Evolutionary conservation across 2,888 invertebrate species (phyloP), one percentile per base, ranked within the genome.

Genomic region (Branchellion lobata): DNA sequence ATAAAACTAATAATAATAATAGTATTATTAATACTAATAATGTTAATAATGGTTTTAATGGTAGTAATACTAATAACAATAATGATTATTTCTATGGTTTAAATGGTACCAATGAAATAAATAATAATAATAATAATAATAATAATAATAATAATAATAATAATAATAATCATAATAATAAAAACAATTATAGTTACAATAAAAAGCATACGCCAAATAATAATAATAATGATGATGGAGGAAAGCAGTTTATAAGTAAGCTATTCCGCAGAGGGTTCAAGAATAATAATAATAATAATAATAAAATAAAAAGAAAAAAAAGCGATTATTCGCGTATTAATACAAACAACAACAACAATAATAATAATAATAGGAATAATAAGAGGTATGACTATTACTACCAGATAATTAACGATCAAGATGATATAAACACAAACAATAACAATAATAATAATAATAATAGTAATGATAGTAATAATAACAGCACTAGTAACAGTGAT

Each of bases 161-260:
- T 33, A 29, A 34, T 3, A 72, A 34, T 72, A 72, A 34, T 33
- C n/a, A n/a, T 33, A 72, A 34, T 3, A 72, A 34, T 72, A 72
- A 34, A 2, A 72, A 34, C 33, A 72, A 34, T 33, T 34, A 21
- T 34, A 73, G 21, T 21, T 34, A 21, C 21, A 73, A 21, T 21
- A 73, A 3, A 14, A 73, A 5, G 1, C 31, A 21, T 21, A 73
- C 3, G 8, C 24, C 27, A 14, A n/a, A 29, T 68, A 68, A 11
- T 14, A 68, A 29, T 14, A 68, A n/a, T 68, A n/a, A 29, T 68
- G n/a, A 29, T 68, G 8, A 29, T 68, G 29, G 11, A 27, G n/a
- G n/a, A 14, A 68, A 29, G 5, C 5, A 29, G 5, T 14, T 11
- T 14, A 68, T 11, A 27, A 68, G n/a, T 68, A 68, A 29, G 24